Base-by-base conservation (phyloP, 2,113 vertebrate genomes). In the Upupa epops region DNA sequence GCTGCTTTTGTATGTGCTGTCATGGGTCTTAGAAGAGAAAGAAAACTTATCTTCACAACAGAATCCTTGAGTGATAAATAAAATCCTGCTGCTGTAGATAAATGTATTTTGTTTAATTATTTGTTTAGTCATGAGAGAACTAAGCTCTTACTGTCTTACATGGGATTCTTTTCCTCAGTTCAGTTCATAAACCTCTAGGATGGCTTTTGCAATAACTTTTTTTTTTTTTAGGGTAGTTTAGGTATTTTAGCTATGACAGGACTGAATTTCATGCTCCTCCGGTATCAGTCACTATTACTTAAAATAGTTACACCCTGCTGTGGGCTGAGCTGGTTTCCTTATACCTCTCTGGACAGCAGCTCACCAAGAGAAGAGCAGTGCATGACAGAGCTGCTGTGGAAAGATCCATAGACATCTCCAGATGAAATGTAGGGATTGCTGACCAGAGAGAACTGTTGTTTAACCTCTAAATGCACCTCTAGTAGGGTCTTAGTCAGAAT, bases 201-300 rank as follows among this genome's bases (percentile, higher is more conserved):
- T 9, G 21, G 24, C 18, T 82, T 92, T 86, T 75, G 52, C 48
- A 60, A 46, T 45, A 66, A 20, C 2, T 1, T 11, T 40, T 37
- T 74, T 48, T 36, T 28, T 28, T 12, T 48, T n/a, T 31, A 1
- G 18, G 26, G 28, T 26, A 5, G 28, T 8, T 77, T 82, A 93
- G 83, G 90, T 58, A 96, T 97, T 96, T 94, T 88, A 95, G 84
- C 64, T 96, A 96, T 96, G 95, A 61, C 54, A 65, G 83, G 92
- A 87, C 90, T 88, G 85, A 91, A 95, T 96, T 96, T 96, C 92
- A 93, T 91, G 82, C 93, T 95, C 63, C 94, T 94, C 92, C 68
- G 51, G 88, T 95, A 79, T 94, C 95, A 96, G 81, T 26, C 59
- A 46, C 76, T 60, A 72, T 72, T 87, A 49, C 96, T 93, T 94